Evolutionary conservation across 2,113 vertebrate species (phyloP).

Genomic region (Tursiops truncatus): DNA sequence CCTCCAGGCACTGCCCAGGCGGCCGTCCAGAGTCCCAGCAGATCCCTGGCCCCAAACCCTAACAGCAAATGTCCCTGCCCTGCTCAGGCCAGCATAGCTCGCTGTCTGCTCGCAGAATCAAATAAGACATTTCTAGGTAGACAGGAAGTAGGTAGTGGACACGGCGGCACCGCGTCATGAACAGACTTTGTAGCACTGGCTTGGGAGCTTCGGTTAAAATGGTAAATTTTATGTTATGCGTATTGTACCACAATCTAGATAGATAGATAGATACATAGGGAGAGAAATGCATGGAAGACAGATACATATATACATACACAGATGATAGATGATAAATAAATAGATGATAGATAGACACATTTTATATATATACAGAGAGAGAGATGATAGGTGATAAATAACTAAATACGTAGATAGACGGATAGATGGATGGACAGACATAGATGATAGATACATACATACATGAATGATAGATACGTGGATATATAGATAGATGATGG

Average conservation of each 20-base stretch:
- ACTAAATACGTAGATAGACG: background rate
- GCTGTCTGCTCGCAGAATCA: background rate
- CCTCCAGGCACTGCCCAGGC: background rate
- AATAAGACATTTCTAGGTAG: background rate
- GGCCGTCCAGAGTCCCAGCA: too few species aligned
- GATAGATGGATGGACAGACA: too few species aligned
- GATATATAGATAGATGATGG: too few species aligned
- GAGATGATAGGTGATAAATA: background rate
- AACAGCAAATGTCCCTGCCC: too few species aligned
- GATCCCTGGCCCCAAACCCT: background rate
- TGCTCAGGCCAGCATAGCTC: background rate
- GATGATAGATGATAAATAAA: background rate
- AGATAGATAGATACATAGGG: too few species aligned
- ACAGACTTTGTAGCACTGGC: background rate
- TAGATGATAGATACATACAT: too few species aligned
- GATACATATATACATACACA: background rate
- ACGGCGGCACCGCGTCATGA: rapidly evolving
- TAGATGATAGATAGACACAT: background rate
- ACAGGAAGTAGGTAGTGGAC: background rate
- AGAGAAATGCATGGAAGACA: background rate
- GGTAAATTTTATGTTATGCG: background rate
- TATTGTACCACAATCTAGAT: background rate
- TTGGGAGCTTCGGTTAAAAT: background rate
- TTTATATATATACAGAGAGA: too few species aligned
- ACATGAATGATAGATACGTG: too few species aligned